A percentile compares a stretch with the other conserved stretches of the same genome.
Evolutionary conservation across 2,888 invertebrate species (phyloP).

Genomic region (Aelia acuminata): DNA sequence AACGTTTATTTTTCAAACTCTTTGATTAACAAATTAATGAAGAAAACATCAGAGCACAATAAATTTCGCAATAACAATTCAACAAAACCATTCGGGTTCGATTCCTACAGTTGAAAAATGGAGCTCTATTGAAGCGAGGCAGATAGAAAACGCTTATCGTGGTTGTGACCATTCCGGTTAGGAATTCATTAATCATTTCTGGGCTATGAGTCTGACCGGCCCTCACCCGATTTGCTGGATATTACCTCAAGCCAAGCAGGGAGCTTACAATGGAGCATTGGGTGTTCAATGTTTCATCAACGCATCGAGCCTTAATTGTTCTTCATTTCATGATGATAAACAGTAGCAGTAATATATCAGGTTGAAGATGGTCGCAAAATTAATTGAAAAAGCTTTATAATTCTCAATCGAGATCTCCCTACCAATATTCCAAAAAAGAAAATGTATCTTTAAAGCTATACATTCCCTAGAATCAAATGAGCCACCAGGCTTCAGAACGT

Average conservation of each 20-base stretch:
- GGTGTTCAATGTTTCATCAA: not conserved
- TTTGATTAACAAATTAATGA: no score
- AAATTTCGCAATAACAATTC: not conserved
- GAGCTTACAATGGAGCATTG: not conserved
- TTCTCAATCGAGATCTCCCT: not conserved
- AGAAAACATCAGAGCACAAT: not conserved
- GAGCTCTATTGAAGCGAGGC: constrained; percentile 22
- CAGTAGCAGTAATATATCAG: not conserved
- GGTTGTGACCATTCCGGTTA: constrained; percentile 16
- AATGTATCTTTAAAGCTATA: no score
- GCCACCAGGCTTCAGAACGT: no score
- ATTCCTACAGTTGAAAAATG: constrained; percentile 19
- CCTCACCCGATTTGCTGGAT: not conserved
- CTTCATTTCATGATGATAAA: not conserved
- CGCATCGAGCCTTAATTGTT: not conserved
- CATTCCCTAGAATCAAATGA: no score
- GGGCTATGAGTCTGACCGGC: constrained; percentile 6
- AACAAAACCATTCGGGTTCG: not conserved
- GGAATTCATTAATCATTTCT: constrained; percentile 41
- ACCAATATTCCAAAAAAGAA: no score
- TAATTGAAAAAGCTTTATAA: not conserved
- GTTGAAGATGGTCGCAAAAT: not conserved
- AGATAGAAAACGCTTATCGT: constrained; percentile 37
- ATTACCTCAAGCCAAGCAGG: not conserved
- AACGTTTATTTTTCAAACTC: no score